Conservation (phyloP, 92 coral and sea anemone species). For the Paramuricea clavata region DNA sequence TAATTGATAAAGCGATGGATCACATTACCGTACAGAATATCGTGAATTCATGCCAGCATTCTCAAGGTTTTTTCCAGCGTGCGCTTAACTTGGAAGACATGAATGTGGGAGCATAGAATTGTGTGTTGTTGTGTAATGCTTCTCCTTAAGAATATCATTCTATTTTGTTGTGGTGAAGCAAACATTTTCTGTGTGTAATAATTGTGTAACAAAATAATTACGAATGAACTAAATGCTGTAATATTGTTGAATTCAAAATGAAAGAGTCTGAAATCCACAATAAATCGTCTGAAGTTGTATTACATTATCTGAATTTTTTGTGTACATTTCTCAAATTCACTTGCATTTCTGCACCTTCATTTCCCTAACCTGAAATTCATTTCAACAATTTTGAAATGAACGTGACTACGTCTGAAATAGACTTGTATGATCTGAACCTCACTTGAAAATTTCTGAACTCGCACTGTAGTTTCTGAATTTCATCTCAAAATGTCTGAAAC, state of each 20-base stretch:
- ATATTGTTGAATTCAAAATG: slow-evolving; percentile 6
- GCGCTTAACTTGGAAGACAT: slow-evolving; percentile 47
- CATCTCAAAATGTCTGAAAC: background rate
- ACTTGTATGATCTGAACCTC: background rate
- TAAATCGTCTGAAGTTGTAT: slow-evolving; percentile 19
- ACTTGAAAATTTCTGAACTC: background rate
- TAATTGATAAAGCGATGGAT: slow-evolving; percentile 35
- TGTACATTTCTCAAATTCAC: slow-evolving; percentile 18
- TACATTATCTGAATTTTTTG: slow-evolving; percentile 22
- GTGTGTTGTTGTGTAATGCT: slow-evolving; percentile 34
- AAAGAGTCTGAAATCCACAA: slow-evolving; percentile 11
- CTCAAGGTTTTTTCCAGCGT: slow-evolving; percentile 42
- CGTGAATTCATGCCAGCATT: slow-evolving; percentile 47
- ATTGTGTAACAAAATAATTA: background rate
- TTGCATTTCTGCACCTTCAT: slow-evolving; percentile 11
- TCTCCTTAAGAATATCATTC: slow-evolving; percentile 4
- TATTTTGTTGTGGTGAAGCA: slow-evolving; percentile 14
- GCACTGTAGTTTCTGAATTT: background rate
- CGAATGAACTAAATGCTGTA: background rate
- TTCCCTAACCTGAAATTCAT: slow-evolving; percentile 41
- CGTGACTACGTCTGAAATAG: slow-evolving; percentile 22
- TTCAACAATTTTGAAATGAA: slow-evolving; percentile 13
- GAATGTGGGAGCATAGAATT: slow-evolving; percentile 43
- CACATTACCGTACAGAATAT: slow-evolving; percentile 33
- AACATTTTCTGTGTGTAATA: slow-evolving; percentile 20